Percentiles rank a stretch among this genome's conserved stretches.
Evolutionary conservation across 2,888 invertebrate genomes (phyloP).

Genomic region (Netelia melanura): DNA sequence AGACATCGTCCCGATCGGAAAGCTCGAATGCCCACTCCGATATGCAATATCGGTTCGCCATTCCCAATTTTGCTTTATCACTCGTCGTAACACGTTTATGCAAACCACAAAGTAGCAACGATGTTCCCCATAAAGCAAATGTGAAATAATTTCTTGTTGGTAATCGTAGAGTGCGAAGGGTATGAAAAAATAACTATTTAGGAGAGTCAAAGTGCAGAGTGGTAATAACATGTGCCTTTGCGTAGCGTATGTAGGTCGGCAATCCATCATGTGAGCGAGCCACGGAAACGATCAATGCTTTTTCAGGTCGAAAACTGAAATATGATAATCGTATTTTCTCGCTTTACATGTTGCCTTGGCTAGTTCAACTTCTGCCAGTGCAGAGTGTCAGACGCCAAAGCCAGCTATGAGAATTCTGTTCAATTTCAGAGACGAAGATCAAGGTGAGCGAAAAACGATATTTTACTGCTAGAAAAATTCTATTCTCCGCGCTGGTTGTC

Average conservation of each 20-base stretch:
- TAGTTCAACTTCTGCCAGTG: not conserved
- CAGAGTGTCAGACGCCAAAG: not conserved
- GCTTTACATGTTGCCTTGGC: not conserved
- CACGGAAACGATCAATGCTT: not conserved
- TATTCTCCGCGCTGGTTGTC: not conserved
- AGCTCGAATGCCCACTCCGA: not conserved
- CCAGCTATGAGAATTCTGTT: too few species aligned
- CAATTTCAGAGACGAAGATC: too few species aligned
- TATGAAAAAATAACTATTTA: too few species aligned
- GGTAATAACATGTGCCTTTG: not conserved
- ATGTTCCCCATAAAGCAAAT: not conserved
- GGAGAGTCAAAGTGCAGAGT: not conserved
- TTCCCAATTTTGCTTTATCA: too few species aligned
- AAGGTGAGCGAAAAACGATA: not conserved
- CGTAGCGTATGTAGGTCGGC: not conserved
- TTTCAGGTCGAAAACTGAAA: not conserved
- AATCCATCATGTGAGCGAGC: not conserved
- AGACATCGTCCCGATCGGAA: conserved; percentile 7
- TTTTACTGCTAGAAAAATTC: not conserved
- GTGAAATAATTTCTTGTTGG: too few species aligned
- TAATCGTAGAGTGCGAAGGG: too few species aligned
- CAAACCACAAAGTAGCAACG: not conserved
- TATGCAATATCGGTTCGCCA: too few species aligned
- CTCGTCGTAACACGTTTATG: too few species aligned
- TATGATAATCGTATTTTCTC: not conserved